These are phyloP conservation scores for Callocephalon fimbriatum DNA, from an alignment of 2,113 vertebrate species.

Conservation along the genomic window DNA sequence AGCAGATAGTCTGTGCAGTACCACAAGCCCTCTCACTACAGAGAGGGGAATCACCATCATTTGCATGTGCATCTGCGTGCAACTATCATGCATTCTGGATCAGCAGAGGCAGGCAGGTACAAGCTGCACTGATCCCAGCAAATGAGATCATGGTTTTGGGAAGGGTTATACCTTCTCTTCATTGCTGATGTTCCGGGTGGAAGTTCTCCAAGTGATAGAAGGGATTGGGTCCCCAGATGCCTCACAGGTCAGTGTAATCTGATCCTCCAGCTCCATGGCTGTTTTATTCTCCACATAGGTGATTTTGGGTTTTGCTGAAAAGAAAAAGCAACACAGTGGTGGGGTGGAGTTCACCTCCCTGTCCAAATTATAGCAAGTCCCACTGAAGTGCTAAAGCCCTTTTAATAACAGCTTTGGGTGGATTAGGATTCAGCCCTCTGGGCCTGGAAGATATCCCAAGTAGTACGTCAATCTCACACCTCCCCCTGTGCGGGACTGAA, in stretches of 20 bases:
- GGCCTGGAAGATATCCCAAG: not conserved
- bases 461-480: not conserved
- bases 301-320: conserved; percentile 94
- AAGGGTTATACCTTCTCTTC: conserved; percentile 90
- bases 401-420: not conserved
- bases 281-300: conserved; percentile 94
- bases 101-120: not conserved
- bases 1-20: not conserved
- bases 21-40: rapidly evolving
- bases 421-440: not conserved
- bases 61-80: not conserved
- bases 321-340: not conserved
- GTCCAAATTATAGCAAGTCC: not conserved
- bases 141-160: not conserved
- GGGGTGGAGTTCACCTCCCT: not conserved
- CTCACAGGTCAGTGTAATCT: conserved; percentile 94
- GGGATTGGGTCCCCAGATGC: conserved; percentile 95
- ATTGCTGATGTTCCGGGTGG: conserved; percentile 86
- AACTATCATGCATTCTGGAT: not conserved
- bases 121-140: not conserved
- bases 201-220: conserved; percentile 92
- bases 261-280: conserved; percentile 91
- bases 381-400: not conserved
- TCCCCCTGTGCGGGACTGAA: not conserved
- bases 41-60: not conserved